Conservation (phyloP, 2,113 vertebrate genomes). For the Strix uralensis region DNA sequence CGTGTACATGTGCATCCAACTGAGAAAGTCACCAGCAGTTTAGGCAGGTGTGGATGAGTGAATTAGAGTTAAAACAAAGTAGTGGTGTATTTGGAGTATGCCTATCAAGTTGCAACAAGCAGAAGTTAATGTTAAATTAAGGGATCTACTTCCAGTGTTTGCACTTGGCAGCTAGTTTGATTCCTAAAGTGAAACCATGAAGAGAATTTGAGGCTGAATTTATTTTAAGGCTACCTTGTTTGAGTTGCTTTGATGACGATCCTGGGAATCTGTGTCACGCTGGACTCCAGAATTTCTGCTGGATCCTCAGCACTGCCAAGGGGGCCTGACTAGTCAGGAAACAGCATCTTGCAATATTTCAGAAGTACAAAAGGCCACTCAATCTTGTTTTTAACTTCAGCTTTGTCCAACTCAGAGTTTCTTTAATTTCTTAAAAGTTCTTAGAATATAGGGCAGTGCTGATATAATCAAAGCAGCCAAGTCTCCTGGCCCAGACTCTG, state of each 20-base stretch:
- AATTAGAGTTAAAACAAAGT: constrained; percentile 42
- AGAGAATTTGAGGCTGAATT: neutral
- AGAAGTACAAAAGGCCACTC: constrained; percentile 13
- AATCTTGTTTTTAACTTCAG: constrained; percentile 14
- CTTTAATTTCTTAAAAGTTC: constrained; percentile 55
- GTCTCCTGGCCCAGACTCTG: neutral
- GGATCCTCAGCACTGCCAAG: neutral
- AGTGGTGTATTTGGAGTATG: constrained; percentile 8
- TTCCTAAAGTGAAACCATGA: neutral
- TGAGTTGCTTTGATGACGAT: neutral
- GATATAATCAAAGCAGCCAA: constrained; percentile 44
- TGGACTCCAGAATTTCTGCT: neutral
- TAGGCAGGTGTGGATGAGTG: constrained; percentile 36
- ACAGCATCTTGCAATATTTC: neutral
- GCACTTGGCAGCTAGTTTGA: neutral
- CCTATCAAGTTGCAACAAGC: constrained; percentile 57
- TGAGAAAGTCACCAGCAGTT: constrained; percentile 42
- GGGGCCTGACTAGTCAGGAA: neutral
- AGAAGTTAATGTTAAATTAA: neutral
- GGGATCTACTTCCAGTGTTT: neutral
- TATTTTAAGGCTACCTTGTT: neutral
- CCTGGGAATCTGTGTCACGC: neutral
- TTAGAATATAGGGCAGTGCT: constrained; percentile 36
- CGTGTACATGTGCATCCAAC: neutral
- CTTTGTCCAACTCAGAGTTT: constrained; percentile 15